Evolutionary conservation across 2,888 invertebrate species (phyloP).

Genomic region (Lycophotia porphyrea): DNA sequence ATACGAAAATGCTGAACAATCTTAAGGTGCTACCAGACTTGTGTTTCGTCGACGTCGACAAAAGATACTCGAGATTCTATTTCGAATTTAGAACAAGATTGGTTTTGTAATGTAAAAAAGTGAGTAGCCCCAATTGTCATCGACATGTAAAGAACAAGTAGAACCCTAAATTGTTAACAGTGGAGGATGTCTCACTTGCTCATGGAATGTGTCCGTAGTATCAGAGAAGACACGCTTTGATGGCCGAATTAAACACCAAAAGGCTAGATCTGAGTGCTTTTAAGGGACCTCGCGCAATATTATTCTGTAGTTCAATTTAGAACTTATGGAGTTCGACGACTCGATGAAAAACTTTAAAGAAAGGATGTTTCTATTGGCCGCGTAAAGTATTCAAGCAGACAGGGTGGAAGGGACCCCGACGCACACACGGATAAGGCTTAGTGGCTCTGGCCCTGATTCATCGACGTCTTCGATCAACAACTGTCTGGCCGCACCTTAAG

Average conservation of each 20-base stretch:
- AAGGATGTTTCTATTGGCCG: too few relatives aligned
- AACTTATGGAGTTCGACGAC: too few relatives aligned
- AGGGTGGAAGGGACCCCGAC: too few relatives aligned
- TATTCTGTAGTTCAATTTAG: too few relatives aligned
- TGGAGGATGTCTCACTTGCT: not conserved
- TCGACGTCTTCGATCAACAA: not conserved
- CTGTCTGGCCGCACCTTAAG: not conserved
- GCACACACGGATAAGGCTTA: too few relatives aligned
- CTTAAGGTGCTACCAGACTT: not conserved
- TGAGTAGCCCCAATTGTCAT: too few relatives aligned
- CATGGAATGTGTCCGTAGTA: not conserved
- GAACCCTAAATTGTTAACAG: not conserved
- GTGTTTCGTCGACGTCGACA: not conserved
- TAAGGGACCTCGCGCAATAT: not conserved
- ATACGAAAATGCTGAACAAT: constrained; percentile 18
- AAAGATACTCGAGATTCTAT: not conserved
- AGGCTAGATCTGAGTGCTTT: too few relatives aligned
- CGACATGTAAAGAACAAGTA: too few relatives aligned
- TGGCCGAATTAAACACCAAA: too few relatives aligned
- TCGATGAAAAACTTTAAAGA: too few relatives aligned
- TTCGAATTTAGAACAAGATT: not conserved
- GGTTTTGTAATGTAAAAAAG: accelerated
- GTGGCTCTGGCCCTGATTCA: not conserved
- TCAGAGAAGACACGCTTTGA: not conserved
- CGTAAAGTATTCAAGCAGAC: too few relatives aligned